phyloP scores from a whole-genome alignment of 1,140 invertebrate genomes.

The Andrena cerasifolii region DNA sequence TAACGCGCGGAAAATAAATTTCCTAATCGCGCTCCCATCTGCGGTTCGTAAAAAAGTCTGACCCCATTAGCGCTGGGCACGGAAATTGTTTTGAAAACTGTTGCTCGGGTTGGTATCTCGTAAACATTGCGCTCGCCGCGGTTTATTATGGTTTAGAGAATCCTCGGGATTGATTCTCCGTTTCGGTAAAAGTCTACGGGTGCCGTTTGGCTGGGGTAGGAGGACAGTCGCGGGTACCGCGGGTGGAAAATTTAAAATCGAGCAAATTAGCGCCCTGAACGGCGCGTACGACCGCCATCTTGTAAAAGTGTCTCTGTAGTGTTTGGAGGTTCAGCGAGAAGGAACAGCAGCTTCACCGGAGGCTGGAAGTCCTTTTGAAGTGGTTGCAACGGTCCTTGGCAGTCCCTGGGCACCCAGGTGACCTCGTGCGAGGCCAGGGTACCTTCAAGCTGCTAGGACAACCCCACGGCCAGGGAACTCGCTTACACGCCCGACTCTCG shows the following conservation, averaged over 20 bases:
- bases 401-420: conserved; percentile 73
- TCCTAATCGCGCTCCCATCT: not conserved
- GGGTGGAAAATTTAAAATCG: conserved; percentile 44
- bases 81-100: too few species aligned
- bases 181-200: not conserved
- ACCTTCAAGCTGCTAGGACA: conserved; percentile 60
- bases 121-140: not conserved
- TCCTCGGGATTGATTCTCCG: not conserved
- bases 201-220: not conserved
- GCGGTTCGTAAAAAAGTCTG: not conserved
- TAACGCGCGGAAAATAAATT: conserved; percentile 29
- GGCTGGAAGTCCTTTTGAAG: conserved; percentile 72
- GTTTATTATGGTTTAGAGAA: not conserved
- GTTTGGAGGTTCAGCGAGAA: conserved; percentile 68
- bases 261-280: conserved; percentile 40
- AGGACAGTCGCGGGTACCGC: not conserved
- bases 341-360: conserved; percentile 69
- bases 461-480: conserved; percentile 61
- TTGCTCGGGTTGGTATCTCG: too few species aligned
- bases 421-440: conserved; percentile 69
- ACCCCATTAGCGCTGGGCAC: not conserved
- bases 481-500: conserved; percentile 67
- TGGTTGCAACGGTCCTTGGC: conserved; percentile 70
- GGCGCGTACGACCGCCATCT: conserved; percentile 63
- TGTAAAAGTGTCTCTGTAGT: conserved; percentile 68